Percentiles rank a stretch among this genome's conserved stretches.
Evolutionary conservation across 1,140 invertebrate genomes (phyloP).

Genomic region (Drosophila repletoides): DNA sequence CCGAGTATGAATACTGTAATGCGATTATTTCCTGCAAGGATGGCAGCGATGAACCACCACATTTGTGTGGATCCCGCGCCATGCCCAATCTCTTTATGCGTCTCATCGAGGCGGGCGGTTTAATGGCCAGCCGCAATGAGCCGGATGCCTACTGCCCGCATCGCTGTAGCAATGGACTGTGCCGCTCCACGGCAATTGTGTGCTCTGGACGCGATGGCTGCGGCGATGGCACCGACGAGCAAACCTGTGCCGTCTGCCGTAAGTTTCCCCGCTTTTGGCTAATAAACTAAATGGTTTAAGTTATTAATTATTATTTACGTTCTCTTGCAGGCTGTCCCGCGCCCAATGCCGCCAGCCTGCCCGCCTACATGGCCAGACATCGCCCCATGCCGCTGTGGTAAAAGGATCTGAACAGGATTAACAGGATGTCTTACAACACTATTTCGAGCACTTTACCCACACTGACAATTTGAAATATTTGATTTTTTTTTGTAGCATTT

Average conservation of each 20-base stretch:
- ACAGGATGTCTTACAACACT: conserved; percentile 32
- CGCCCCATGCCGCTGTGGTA: conserved; percentile 80
- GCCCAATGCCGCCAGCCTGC: conserved; percentile 63
- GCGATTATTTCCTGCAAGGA: conserved; percentile 92
- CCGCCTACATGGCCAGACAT: conserved; percentile 61
- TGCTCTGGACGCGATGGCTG: conserved; percentile 95
- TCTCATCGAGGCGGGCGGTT: conserved; percentile 66
- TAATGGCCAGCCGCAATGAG: conserved; percentile 65
- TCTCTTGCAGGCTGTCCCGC: conserved; percentile 84
- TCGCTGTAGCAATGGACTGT: conserved; percentile 92
- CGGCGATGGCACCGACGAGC: conserved; percentile 94
- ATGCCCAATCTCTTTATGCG: conserved; percentile 76
- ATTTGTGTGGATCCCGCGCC: conserved; percentile 86
- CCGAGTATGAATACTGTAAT: conserved; percentile 95
- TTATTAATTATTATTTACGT: not conserved
- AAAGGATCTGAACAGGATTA: conserved; percentile 14
- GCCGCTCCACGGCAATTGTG: conserved; percentile 92
- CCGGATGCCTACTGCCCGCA: conserved; percentile 86
- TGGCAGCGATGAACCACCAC: conserved; percentile 91
- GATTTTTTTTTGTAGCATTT: conserved; percentile 63
- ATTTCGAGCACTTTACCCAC: conserved; percentile 31
- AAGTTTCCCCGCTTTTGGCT: conserved; percentile 84
- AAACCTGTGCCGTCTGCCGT: conserved; percentile 92
- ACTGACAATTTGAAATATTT: conserved; percentile 43
- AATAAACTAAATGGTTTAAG: not conserved